Percentiles rank a stretch among this genome's conserved stretches.
Evolutionary conservation across 2,888 invertebrate genomes (phyloP).

Genomic region (Agonopterix alstromeriana): DNA sequence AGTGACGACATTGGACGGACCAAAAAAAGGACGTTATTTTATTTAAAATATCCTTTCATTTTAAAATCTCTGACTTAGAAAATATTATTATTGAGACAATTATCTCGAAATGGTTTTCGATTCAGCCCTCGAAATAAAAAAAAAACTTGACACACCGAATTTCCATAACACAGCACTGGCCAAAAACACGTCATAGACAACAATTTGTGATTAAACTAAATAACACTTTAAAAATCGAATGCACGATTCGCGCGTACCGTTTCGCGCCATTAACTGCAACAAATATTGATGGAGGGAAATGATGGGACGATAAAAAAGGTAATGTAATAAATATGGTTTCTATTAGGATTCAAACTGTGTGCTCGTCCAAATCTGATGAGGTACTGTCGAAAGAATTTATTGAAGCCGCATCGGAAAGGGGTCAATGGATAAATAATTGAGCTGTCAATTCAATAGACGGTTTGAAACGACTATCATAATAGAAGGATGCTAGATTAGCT

Average conservation of each 20-base stretch:
- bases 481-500: too few species aligned
- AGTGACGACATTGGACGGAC: too few species aligned
- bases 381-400: constrained; percentile 26
- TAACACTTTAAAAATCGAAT: constrained; percentile 5
- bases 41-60: too few species aligned
- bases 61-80: too few species aligned
- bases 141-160: too few species aligned
- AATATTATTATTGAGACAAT: too few species aligned
- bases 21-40: too few species aligned
- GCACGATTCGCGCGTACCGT: constrained; percentile 31
- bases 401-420: constrained; percentile 30
- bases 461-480: too few species aligned
- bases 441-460: constrained; percentile 21
- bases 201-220: constrained; percentile 1
- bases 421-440: constrained; percentile 60
- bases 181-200: constrained; percentile 21
- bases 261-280: constrained; percentile 35
- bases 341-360: constrained; percentile 48
- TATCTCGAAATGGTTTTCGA: too few species aligned
- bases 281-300: constrained; percentile 31
- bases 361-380: constrained; percentile 37
- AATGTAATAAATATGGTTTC: constrained; percentile 35
- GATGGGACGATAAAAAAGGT: constrained; percentile 35
- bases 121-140: too few species aligned
- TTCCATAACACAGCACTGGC: constrained; percentile 17